Evolutionary conservation across 1,140 invertebrate species (phyloP), one percentile per base, ranked within the genome.

Genomic region (Cyphomyrmex costatus): DNA sequence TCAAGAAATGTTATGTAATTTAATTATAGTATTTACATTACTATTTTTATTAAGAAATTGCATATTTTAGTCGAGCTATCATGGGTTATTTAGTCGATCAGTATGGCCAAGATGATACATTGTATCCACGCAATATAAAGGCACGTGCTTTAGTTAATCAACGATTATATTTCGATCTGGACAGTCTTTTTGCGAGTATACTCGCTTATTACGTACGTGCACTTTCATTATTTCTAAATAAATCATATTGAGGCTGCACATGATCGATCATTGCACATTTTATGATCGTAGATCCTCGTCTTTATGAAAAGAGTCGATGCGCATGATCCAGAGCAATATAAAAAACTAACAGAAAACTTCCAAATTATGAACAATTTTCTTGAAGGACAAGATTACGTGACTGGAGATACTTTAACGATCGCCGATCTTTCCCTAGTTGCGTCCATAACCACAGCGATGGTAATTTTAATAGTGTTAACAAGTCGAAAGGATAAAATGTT

Each of bases 111-210:
- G 96, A 97, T 73, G 96, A 96, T 87, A 91, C 95, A 2, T 92
- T 98, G 0, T 97, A 98, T 92, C 97, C 97, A 0, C 96, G 96
- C 61, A 96, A 97, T 87, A 95, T 97, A 0, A 95, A 96, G 10
- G 94, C 94, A 16, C 94, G 97, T 70, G 97, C 97, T 1, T 27
- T 97, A 14, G 96, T 98, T 1, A 97, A 98, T 92, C 96, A 97
- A 85, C 95, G 97, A 10, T 93, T 98, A 0, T 96, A 97, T 80
- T 98, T 98, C 88, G 97, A 98, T 92, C 94, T 97, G 19, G 96
- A 97, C 16, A 97, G 96, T 1, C 94, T 98, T 0, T 97, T 96
- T 89, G 92, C 94, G 66, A 93, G 95, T 68, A 95, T 96, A 70
- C 88, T 88, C 19, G 95, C 96, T 63, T 96, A 96, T 87, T 96